Base-by-base conservation (phyloP, 2,797 vertebrate species). In the Sebastes umbrosus region DNA sequence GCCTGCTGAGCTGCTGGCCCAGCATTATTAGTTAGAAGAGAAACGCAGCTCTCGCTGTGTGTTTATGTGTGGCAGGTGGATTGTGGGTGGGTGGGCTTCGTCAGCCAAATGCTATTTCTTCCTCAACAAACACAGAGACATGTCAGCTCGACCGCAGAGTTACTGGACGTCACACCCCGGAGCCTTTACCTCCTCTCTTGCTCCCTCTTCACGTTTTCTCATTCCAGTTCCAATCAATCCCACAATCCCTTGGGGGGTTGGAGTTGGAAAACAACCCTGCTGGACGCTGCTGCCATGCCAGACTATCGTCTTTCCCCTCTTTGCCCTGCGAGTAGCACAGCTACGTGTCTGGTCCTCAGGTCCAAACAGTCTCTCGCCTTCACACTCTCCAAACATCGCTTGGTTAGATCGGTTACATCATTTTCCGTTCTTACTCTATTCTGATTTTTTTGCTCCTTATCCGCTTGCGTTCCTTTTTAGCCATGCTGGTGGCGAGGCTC, bases 1-100 rank as follows among this genome's bases (percentile, higher is more conserved):
- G 62, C 43, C 83, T 72, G 68, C 79, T 80, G 82, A 87, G 75
- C 39, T 80, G 80, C 87, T 87, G 71, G 68, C 70, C 69, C 73
- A 77, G 87, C 83, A 64, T 77, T 88, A 77, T 80, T 69, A 70
- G 57, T 77, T 74, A 65, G 75, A 75, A 66, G 52, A 83, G 84
- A 79, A 81, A 76, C 62, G 20, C 78, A 62, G 69, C 71, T 22
- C 60, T 75, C 1, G 0, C 69, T 27, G 16, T 54, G 34, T 69
- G 69, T 58, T 50, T 75, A 34, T 75, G 52, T 79, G 77, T 66
- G 72, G 32, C 69, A 68, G 60, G 24, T 71, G 83, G 77, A 36
- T 52, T 65, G 43, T 77, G 32, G 54, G 22, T 72, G 43, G 34
- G 27, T 57, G 60, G 25, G 43, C 39, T 67, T 76, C 20, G 27